These are phyloP conservation scores for Leptinotarsa juncta DNA, from an alignment of 2,888 invertebrate genomes.

Conservation along the genomic window DNA sequence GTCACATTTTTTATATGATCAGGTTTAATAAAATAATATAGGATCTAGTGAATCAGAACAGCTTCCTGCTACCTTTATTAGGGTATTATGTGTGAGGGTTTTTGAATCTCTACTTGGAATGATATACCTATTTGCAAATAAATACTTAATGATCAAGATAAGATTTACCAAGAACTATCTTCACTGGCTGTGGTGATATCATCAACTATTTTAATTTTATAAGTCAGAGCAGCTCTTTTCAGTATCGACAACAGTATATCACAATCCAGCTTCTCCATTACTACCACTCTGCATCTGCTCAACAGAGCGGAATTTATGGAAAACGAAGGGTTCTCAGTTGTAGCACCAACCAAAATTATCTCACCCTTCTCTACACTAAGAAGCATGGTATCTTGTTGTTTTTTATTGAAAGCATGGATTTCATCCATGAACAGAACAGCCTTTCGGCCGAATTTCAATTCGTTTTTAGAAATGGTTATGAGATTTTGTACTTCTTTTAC, in stretches of 20 bases:
- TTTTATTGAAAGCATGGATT: slow-evolving; percentile 87
- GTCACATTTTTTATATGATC: too few relatives aligned
- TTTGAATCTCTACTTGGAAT: too few relatives aligned
- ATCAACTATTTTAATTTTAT: slow-evolving; percentile 60
- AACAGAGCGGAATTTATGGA: slow-evolving; percentile 83
- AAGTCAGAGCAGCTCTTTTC: slow-evolving; percentile 68
- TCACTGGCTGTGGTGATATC: slow-evolving; percentile 38
- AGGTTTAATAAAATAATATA: too few relatives aligned
- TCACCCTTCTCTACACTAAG: slow-evolving; percentile 85
- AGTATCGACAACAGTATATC: slow-evolving; percentile 74
- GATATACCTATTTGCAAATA: background rate
- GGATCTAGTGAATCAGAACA: too few relatives aligned
- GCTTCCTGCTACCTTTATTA: too few relatives aligned
- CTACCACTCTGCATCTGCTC: slow-evolving; percentile 82
- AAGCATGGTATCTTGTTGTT: slow-evolving; percentile 85
- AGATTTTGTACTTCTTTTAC: slow-evolving; percentile 83
- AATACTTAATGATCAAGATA: background rate
- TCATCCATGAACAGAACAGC: slow-evolving; percentile 89
- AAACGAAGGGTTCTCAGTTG: slow-evolving; percentile 91
- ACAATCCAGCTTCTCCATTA: slow-evolving; percentile 76
- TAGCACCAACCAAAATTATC: slow-evolving; percentile 83
- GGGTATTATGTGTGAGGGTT: too few relatives aligned
- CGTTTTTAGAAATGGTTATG: slow-evolving; percentile 78
- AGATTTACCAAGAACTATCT: slow-evolving; percentile 46
- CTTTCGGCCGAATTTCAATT: slow-evolving; percentile 74